Conservation (phyloP, 1,140 invertebrate species). For the Trissolcus basalis region DNA sequence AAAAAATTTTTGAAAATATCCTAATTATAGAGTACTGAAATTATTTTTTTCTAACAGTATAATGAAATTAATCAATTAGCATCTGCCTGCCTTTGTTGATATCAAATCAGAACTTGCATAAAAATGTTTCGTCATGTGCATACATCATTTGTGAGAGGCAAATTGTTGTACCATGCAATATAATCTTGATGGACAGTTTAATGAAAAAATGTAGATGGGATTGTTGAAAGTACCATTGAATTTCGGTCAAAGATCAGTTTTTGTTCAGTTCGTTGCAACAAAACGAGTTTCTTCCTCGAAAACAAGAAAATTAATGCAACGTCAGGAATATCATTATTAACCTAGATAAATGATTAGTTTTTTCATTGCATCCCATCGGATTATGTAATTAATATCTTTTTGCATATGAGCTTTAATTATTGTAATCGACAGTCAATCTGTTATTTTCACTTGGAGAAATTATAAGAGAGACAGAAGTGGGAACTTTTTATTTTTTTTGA, state of each 20-base stretch:
- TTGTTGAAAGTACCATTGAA: background rate
- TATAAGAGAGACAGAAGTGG: background rate
- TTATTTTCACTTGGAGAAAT: background rate
- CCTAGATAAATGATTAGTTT: too few relatives aligned
- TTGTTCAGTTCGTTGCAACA: background rate
- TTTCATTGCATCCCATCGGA: too few relatives aligned
- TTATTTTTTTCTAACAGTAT: too few relatives aligned
- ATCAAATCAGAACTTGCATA: background rate
- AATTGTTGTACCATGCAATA: background rate
- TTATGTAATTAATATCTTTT: background rate
- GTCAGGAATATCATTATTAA: too few relatives aligned
- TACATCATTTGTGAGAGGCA: conserved; percentile 1
- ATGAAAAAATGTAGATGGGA: background rate
- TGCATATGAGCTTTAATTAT: background rate
- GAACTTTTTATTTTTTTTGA: too few relatives aligned
- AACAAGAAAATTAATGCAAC: too few relatives aligned
- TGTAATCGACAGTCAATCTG: background rate
- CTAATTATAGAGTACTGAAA: too few relatives aligned
- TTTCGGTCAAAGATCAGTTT: conserved; percentile 6
- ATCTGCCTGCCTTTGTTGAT: background rate
- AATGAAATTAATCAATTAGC: background rate
- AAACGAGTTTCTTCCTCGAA: background rate
- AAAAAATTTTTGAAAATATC: too few relatives aligned
- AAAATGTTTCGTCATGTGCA: conserved; percentile 2
- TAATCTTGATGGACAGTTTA: conserved; percentile 1